These are phyloP conservation scores for Drosophila triauraria DNA, from an alignment of 1,140 invertebrate genomes.

Conservation along the genomic window DNA sequence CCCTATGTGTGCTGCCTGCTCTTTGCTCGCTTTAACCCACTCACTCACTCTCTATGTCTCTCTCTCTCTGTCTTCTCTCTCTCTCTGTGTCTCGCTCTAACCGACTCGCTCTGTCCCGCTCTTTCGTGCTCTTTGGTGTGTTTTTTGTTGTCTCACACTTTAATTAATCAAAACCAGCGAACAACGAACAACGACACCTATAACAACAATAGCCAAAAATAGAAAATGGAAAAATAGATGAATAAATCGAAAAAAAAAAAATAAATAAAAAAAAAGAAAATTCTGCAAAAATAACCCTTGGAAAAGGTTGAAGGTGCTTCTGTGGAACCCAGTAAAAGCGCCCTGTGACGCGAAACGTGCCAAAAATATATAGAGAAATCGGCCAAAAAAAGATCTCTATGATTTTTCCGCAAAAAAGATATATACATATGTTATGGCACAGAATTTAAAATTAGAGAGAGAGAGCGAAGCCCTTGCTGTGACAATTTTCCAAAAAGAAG, in stretches of 20 bases:
- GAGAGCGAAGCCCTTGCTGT: neutral
- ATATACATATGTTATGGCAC: neutral
- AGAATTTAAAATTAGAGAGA: slow-evolving; percentile 24
- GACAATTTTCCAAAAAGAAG: slow-evolving; percentile 18
- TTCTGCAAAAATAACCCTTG: slow-evolving; percentile 16
- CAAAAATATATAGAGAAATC: slow-evolving; percentile 42
- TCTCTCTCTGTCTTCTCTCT: slow-evolving; percentile 2
- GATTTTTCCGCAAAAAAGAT: slow-evolving; percentile 7
- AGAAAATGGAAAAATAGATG: slow-evolving; percentile 17
- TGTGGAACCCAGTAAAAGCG: neutral
- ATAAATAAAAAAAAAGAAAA: neutral
- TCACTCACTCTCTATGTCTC: slow-evolving; percentile 18
- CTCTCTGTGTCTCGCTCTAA: slow-evolving; percentile 35
- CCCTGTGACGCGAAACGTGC: slow-evolving; percentile 35
- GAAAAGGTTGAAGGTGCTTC: slow-evolving; percentile 41
- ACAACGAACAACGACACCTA: slow-evolving; percentile 26
- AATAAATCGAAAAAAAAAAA: slow-evolving; percentile 5
- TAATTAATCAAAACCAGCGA: slow-evolving; percentile 67
- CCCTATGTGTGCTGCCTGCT: slow-evolving; percentile 50
- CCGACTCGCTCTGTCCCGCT: slow-evolving; percentile 26
- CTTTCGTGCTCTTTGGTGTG: slow-evolving; percentile 53
- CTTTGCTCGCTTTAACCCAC: slow-evolving; percentile 50
- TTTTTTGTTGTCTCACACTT: slow-evolving; percentile 71
- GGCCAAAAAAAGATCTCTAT: slow-evolving; percentile 25
- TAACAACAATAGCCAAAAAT: slow-evolving; percentile 30